Conservation (phyloP, 1,140 invertebrate genomes). For the Polypedilum vanderplanki region DNA sequence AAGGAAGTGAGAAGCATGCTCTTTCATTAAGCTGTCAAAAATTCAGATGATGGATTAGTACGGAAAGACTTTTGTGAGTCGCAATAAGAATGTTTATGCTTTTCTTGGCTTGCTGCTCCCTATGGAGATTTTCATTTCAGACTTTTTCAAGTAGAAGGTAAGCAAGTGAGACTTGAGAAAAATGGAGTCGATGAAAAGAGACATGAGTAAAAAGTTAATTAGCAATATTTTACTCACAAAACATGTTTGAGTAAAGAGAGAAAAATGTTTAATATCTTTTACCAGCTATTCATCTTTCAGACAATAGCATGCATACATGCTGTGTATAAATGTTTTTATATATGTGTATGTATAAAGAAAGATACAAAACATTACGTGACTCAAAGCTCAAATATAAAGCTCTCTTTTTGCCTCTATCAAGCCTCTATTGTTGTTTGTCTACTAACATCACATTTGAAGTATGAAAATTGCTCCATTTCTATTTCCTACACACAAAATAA, state of each 20-base stretch:
- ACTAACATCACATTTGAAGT: constrained; percentile 12
- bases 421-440: neutral
- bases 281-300: neutral
- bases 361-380: constrained; percentile 4
- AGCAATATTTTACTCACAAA: constrained; percentile 4
- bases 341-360: neutral
- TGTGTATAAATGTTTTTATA: no score
- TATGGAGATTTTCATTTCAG: no score
- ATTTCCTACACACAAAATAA: neutral
- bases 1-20: no score
- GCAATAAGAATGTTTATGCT: no score
- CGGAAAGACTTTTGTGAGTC: no score
- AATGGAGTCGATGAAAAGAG: no score
- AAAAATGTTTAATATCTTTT: neutral
- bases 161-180: no score
- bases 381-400: neutral
- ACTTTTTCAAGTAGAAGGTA: no score
- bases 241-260: neutral
- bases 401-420: neutral
- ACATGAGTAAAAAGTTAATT: constrained; percentile 4
- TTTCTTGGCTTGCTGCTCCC: no score
- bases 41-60: no score
- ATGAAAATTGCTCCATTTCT: constrained; percentile 5
- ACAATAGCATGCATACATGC: neutral
- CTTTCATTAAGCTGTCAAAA: no score